phyloP scores from a whole-genome alignment of 2,888 invertebrate genomes.

The Cactoblastis cactorum region DNA sequence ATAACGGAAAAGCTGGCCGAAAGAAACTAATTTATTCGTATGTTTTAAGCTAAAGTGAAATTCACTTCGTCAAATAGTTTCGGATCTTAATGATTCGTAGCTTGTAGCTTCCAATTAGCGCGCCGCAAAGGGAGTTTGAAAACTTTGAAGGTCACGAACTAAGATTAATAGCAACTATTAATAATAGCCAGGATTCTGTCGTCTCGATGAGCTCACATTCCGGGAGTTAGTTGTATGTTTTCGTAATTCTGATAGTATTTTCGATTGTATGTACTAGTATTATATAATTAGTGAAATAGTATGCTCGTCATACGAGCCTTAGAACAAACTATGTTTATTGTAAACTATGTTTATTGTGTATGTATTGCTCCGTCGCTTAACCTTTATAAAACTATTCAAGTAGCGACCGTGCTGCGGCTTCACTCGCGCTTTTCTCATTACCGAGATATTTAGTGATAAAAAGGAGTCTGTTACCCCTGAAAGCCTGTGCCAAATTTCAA shows the following conservation, averaged over 20 bases:
- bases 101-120: no score
- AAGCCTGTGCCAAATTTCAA: no score
- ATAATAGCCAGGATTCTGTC: neutral
- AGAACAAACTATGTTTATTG: neutral
- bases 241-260: neutral
- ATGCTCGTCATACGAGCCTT: neutral
- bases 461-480: no score
- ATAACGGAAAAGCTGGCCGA: conserved; percentile 85
- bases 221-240: neutral
- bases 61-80: neutral
- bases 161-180: neutral
- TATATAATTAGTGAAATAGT: neutral
- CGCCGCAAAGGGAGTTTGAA: no score
- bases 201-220: neutral
- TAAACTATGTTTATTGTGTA: neutral
- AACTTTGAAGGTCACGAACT: neutral
- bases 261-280: neutral
- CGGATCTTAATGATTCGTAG: neutral
- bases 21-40: conserved; percentile 37
- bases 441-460: no score
- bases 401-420: no score
- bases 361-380: neutral
- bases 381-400: no score
- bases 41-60: conserved; percentile 17
- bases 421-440: no score